Conservation (phyloP, 2,888 invertebrate species). For the Pteria penguin region DNA sequence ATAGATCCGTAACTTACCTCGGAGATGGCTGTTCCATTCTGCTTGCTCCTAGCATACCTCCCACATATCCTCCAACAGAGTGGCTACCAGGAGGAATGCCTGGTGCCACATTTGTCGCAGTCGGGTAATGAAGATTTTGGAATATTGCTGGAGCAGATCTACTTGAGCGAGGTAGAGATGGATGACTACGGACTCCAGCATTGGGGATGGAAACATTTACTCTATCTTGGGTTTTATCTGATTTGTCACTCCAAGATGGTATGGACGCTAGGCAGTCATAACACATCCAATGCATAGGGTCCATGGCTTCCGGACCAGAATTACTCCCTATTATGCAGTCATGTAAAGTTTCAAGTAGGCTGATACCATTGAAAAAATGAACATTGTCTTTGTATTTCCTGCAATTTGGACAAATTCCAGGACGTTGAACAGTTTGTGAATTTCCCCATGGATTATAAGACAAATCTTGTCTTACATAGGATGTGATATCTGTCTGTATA, state of each 20-base stretch:
- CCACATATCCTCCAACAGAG: too few relatives aligned
- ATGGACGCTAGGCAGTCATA: background rate
- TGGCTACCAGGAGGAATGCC: too few relatives aligned
- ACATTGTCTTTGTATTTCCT: background rate
- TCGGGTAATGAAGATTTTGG: too few relatives aligned
- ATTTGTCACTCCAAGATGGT: background rate
- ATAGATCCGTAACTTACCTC: too few relatives aligned
- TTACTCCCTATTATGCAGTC: background rate
- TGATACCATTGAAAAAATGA: background rate
- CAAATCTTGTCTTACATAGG: background rate
- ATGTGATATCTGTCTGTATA: background rate
- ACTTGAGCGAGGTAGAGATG: too few relatives aligned
- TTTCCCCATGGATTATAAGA: background rate
- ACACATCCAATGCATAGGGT: background rate
- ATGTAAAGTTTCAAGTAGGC: background rate
- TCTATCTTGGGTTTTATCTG: too few relatives aligned
- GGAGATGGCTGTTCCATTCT: too few relatives aligned
- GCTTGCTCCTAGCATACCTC: too few relatives aligned
- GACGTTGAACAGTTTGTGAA: background rate
- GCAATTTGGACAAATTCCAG: background rate
- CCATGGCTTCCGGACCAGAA: background rate
- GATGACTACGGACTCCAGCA: too few relatives aligned
- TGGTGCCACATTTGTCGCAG: too few relatives aligned
- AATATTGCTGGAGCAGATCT: too few relatives aligned
- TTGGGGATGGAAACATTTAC: too few relatives aligned